Evolutionary conservation across 2,113 vertebrate genomes (phyloP).

Genomic region (Leptobrachium ailaonicum): DNA sequence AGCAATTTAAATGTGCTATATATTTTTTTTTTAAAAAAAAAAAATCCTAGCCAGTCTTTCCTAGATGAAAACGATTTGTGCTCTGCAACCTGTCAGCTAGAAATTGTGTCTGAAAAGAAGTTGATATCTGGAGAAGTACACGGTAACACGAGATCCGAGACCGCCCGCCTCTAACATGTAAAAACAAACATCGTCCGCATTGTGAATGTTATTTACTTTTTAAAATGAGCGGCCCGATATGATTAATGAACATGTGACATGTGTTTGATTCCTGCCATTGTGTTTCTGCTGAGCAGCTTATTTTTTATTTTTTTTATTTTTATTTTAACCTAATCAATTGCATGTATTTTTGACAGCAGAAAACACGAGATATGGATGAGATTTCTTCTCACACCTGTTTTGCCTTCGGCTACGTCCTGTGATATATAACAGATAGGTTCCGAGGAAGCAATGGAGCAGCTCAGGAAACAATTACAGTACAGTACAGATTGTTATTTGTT

Average conservation of each 20-base stretch:
- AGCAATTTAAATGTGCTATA: neutral
- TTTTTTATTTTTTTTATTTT: neutral
- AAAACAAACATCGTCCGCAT: too few relatives aligned
- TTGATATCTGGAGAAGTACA: neutral
- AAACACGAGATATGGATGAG: neutral
- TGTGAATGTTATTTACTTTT: constrained; percentile 19
- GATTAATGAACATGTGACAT: neutral
- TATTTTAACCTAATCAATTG: constrained; percentile 1
- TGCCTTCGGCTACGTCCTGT: constrained; percentile 21
- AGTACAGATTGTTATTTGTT: too few relatives aligned
- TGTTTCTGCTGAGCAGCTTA: neutral
- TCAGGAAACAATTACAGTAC: constrained; percentile 20
- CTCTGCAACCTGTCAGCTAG: constrained; percentile 13
- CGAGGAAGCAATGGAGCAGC: neutral
- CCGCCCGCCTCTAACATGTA: neutral
- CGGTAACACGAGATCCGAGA: neutral
- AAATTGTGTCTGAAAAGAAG: neutral
- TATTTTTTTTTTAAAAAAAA: neutral
- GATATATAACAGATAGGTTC: neutral
- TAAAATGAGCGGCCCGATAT: neutral
- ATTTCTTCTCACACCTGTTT: constrained; percentile 31
- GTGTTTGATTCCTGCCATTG: neutral
- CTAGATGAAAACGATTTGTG: constrained; percentile 37
- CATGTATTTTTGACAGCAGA: neutral
- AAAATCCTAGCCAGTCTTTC: constrained; percentile 6